A percentile compares a stretch with the other conserved stretches of the same genome.
Evolutionary conservation across 2,113 vertebrate genomes (phyloP).

Genomic region (Myanophis thanlyinensis): DNA sequence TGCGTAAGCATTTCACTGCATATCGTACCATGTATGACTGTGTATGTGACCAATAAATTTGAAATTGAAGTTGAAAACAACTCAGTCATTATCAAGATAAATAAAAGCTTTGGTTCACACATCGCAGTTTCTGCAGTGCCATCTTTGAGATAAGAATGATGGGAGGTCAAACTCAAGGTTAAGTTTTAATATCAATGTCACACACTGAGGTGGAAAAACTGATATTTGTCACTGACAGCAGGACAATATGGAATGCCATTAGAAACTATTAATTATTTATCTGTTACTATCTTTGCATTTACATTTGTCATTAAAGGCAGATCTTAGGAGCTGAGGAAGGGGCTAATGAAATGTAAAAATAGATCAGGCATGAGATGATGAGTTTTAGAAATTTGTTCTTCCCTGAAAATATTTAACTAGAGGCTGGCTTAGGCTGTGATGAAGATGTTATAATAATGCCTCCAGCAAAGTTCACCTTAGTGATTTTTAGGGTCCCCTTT

Average conservation of each 20-base stretch:
- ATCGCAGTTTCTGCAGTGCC: not conserved
- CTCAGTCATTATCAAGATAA: not conserved
- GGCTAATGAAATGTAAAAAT: not conserved
- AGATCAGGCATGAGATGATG: not conserved
- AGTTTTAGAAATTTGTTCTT: not conserved
- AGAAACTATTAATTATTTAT: not conserved
- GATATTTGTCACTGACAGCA: not conserved
- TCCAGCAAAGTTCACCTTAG: not conserved
- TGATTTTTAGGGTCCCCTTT: not conserved
- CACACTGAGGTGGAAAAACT: not conserved
- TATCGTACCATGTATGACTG: too few relatives aligned
- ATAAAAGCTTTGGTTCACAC: not conserved
- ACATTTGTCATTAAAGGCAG: not conserved
- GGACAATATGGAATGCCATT: not conserved
- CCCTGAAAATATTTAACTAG: not conserved
- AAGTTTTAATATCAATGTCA: not conserved
- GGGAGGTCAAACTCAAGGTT: not conserved
- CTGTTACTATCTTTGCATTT: not conserved
- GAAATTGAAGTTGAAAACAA: too few relatives aligned
- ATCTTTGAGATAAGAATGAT: not conserved
- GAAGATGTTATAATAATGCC: not conserved
- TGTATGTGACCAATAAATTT: too few relatives aligned
- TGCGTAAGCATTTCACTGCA: too few relatives aligned
- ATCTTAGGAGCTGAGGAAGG: not conserved
- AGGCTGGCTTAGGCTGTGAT: not conserved